phyloP scores from a whole-genome alignment of 2,113 vertebrate species.

The Clinocottus analis region DNA sequence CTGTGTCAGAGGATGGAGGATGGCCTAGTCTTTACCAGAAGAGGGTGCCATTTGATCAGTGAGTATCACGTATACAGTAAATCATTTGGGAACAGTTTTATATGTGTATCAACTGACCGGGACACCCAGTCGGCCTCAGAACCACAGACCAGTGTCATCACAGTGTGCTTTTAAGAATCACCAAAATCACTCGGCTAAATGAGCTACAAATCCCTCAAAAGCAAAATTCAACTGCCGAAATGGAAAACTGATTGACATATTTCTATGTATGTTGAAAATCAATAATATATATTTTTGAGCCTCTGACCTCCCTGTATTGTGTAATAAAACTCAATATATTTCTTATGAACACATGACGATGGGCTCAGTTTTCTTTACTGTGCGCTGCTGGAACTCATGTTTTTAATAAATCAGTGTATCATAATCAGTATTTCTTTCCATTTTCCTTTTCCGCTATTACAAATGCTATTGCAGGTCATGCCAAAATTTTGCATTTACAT shows the following conservation, averaged over 20 bases:
- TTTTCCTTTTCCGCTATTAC: no score
- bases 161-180: not conserved
- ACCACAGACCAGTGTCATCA: not conserved
- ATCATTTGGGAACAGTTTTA: not conserved
- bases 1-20: slow-evolving; percentile 8
- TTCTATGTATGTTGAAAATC: not conserved
- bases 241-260: not conserved
- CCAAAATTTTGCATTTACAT: no score
- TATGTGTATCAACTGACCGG: not conserved
- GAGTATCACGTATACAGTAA: slow-evolving; percentile 1
- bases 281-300: not conserved
- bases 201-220: not conserved
- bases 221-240: not conserved
- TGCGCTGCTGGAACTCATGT: no score
- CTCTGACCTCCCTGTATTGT: no score
- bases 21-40: slow-evolving; percentile 54
- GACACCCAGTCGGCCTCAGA: not conserved
- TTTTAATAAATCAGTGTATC: no score
- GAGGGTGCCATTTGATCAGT: slow-evolving; percentile 67
- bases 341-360: no score
- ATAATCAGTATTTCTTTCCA: no score
- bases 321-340: no score
- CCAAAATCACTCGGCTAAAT: not conserved
- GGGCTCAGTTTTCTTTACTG: no score
- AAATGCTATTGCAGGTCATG: no score